Evolutionary conservation across 64 coral and sea anemone genomes (phyloP).

Genomic region (Acropora tenuis): DNA sequence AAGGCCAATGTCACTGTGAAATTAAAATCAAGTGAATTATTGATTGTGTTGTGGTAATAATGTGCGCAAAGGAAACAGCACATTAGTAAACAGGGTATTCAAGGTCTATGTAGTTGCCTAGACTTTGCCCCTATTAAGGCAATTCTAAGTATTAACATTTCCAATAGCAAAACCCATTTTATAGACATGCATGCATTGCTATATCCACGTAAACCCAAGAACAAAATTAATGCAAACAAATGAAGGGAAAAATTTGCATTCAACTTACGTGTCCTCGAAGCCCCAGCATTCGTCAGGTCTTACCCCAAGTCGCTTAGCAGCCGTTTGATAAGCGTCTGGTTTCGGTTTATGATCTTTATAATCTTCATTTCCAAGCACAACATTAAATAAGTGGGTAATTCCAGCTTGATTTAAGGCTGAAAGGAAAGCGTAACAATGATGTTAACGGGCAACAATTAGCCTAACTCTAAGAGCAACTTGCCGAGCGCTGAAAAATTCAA

Average conservation of each 20-base stretch:
- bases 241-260: neutral
- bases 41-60: too few species aligned
- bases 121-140: neutral
- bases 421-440: neutral
- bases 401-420: conserved; percentile 74
- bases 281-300: conserved; percentile 92
- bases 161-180: too few species aligned
- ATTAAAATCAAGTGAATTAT: neutral
- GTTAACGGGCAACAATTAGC: neutral
- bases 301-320: conserved; percentile 72
- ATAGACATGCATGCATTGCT: too few species aligned
- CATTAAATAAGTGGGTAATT: conserved; percentile 80
- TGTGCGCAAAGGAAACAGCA: too few species aligned
- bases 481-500: too few species aligned
- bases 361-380: conserved; percentile 96
- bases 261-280: conserved; percentile 95
- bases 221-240: neutral
- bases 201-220: too few species aligned
- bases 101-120: neutral
- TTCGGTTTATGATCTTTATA: conserved; percentile 84
- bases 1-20: conserved; percentile 90
- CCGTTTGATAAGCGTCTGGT: conserved; percentile 90
- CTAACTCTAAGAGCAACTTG: too few species aligned
- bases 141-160: neutral
- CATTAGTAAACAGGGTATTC: too few species aligned